Evolutionary conservation across 1,140 invertebrate species (phyloP).

Genomic region (Brachionus sp.): DNA sequence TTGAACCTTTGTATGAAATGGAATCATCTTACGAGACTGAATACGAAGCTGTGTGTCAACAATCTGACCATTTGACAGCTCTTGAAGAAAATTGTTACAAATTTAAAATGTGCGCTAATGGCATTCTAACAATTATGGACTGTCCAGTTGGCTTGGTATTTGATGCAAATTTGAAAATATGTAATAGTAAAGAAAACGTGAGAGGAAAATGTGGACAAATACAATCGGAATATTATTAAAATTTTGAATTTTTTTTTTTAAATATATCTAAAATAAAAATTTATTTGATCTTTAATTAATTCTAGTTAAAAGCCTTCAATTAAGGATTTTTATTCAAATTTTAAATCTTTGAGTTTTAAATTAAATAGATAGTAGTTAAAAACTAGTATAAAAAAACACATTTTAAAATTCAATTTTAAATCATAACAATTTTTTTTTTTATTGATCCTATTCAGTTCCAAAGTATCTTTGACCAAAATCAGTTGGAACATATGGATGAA

Average conservation of each 20-base stretch:
- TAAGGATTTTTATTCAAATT: neutral
- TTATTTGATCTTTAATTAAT: too few species aligned
- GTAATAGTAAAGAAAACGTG: neutral
- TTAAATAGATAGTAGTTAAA: neutral
- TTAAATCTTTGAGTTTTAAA: neutral
- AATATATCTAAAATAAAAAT: too few species aligned
- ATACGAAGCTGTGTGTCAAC: neutral
- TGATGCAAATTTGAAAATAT: slow-evolving; percentile 25
- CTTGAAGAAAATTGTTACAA: neutral
- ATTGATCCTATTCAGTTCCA: slow-evolving; percentile 30
- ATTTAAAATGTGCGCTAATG: slow-evolving; percentile 25
- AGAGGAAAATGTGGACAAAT: neutral
- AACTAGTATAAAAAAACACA: neutral
- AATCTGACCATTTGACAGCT: neutral
- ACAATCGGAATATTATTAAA: neutral
- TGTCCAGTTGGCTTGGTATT: neutral
- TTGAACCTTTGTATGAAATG: neutral
- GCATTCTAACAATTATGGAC: neutral
- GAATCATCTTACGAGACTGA: neutral
- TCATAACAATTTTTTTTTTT: neutral
- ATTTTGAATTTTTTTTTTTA: neutral
- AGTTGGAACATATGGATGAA: slow-evolving; percentile 19
- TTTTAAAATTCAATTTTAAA: neutral
- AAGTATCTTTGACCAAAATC: slow-evolving; percentile 46
- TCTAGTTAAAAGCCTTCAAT: neutral